Evolutionary conservation across 2,888 invertebrate species (phyloP).

Genomic region (Eulithis testata): DNA sequence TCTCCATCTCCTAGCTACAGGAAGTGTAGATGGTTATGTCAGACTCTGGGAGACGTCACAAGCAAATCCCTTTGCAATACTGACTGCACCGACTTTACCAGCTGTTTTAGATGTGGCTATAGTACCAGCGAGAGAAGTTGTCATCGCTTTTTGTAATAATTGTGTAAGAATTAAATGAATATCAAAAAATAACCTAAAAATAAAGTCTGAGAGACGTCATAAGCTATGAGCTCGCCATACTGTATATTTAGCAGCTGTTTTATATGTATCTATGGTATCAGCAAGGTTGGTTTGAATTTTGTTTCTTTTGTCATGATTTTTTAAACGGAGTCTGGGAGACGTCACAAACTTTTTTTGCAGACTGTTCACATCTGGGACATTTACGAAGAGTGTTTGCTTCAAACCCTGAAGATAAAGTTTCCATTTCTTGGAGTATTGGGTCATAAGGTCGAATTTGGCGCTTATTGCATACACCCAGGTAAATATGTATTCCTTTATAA

Average conservation of each 20-base stretch:
- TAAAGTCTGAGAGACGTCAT: no score
- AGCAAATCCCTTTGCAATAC: slow-evolving; percentile 53
- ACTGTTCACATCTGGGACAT: slow-evolving; percentile 85
- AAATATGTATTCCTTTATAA: slow-evolving; percentile 9
- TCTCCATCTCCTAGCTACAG: slow-evolving; percentile 81
- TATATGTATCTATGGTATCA: no score
- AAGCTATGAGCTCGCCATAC: no score
- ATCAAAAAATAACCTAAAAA: no score
- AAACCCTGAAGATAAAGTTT: slow-evolving; percentile 82
- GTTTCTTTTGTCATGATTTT: no score
- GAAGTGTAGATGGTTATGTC: slow-evolving; percentile 81
- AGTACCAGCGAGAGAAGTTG: slow-evolving; percentile 71
- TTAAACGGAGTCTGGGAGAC: no score
- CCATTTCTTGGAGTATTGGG: slow-evolving; percentile 84
- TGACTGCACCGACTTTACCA: slow-evolving; percentile 47
- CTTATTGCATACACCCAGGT: slow-evolving; percentile 81
- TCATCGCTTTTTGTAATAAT: slow-evolving; percentile 82
- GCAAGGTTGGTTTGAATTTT: no score
- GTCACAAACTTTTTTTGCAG: slow-evolving; percentile 57
- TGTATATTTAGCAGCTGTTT: no score
- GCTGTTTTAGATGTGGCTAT: slow-evolving; percentile 83
- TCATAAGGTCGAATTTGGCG: slow-evolving; percentile 84
- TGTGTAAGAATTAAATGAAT: slow-evolving; percentile 67
- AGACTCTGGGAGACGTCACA: slow-evolving; percentile 84
- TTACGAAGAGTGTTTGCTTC: slow-evolving; percentile 82